Conservation (phyloP, 2,797 vertebrate species). For the Protosalanx chinensis region DNA sequence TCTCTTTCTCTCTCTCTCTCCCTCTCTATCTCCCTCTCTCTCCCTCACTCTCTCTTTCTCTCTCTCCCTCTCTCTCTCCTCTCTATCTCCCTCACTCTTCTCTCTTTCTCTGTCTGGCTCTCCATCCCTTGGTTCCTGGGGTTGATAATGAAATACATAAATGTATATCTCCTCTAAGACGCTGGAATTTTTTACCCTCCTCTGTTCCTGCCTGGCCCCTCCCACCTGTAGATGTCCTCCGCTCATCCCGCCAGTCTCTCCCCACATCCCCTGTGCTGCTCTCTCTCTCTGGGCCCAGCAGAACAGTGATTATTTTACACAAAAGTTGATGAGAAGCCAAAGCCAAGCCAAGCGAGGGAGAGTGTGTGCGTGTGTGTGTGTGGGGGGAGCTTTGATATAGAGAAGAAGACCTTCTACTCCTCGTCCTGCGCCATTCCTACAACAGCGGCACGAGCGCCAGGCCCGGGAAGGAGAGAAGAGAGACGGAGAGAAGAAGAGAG, state of each 20-base stretch:
- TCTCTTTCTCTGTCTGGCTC: slow-evolving; percentile 10
- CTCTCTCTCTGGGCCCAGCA: slow-evolving; percentile 27
- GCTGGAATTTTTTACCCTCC: slow-evolving; percentile 48
- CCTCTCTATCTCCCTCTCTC: slow-evolving; percentile 37
- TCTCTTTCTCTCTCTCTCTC: slow-evolving; percentile 28
- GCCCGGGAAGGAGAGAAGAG: neutral
- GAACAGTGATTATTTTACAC: slow-evolving; percentile 55
- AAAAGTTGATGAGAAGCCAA: slow-evolving; percentile 33
- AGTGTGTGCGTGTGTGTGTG: neutral
- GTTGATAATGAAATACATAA: slow-evolving; percentile 67
- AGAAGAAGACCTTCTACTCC: no score
- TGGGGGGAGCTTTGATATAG: no score
- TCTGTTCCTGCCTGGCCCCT: slow-evolving; percentile 21
- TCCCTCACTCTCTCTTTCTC: slow-evolving; percentile 27
- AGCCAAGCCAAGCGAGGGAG: slow-evolving; percentile 20
- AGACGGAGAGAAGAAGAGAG: neutral
- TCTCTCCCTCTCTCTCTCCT: slow-evolving; percentile 6
- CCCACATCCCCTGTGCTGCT: slow-evolving; percentile 4
- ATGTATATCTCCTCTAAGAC: slow-evolving; percentile 58
- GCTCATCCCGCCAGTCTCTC: neutral
- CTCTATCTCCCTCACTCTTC: slow-evolving; percentile 23
- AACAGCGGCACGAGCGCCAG: neutral
- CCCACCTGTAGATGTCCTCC: neutral
- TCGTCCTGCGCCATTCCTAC: no score
- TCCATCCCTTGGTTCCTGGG: slow-evolving; percentile 33